phyloP scores from a whole-genome alignment of 2,888 invertebrate genomes.

The Nemurella pictetii region DNA sequence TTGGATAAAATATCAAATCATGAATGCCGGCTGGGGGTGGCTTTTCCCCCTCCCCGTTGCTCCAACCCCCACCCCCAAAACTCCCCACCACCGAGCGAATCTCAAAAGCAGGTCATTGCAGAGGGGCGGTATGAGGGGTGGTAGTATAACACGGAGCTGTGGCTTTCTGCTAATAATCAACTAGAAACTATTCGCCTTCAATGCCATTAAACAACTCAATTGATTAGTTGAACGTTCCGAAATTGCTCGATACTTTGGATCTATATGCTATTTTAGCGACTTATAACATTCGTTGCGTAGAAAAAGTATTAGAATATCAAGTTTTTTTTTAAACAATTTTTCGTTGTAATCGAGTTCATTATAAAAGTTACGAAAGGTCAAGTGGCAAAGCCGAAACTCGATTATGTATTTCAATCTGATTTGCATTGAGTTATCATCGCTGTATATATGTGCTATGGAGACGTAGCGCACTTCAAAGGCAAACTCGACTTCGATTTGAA shows the following conservation, averaged over 20 bases:
- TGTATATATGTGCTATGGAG: background rate
- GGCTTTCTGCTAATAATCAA: background rate
- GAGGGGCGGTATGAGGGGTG: background rate
- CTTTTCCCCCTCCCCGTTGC: background rate
- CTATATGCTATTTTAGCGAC: background rate
- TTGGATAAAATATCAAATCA: background rate
- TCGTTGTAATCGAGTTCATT: background rate
- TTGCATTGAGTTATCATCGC: background rate
- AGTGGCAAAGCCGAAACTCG: background rate
- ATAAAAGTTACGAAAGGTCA: background rate
- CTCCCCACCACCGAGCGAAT: background rate
- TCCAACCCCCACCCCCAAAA: background rate
- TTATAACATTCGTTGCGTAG: background rate
- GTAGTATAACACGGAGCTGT: background rate
- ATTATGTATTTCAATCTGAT: background rate
- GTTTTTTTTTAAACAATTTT: background rate
- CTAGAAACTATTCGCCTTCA: background rate
- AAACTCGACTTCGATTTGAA: background rate
- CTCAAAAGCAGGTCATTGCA: background rate
- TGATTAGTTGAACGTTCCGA: no score
- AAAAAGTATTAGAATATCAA: background rate
- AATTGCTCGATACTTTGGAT: background rate
- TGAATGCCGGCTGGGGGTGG: background rate
- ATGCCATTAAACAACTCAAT: background rate
- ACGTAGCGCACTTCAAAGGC: background rate